phyloP scores from a whole-genome alignment of 1,140 invertebrate species.

The Brachionus plicatilis region DNA sequence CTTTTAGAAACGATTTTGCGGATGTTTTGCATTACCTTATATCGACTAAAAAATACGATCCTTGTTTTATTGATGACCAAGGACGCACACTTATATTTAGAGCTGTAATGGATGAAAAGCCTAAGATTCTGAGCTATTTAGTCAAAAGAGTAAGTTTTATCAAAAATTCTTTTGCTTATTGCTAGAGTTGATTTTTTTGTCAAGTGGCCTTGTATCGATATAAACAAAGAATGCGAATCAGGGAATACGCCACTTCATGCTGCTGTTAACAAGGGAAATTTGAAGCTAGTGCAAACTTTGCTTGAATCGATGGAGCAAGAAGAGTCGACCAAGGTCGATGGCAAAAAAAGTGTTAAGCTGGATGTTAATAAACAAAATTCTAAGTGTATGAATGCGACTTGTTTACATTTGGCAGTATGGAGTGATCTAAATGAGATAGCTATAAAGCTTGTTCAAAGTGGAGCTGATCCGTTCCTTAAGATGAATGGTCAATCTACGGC shows the following conservation, averaged over 20 bases:
- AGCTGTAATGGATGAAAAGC: slow-evolving; percentile 52
- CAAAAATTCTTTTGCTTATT: neutral
- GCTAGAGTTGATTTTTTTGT: slow-evolving; percentile 42
- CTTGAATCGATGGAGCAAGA: slow-evolving; percentile 41
- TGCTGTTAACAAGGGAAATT: slow-evolving; percentile 50
- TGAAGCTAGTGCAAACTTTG: slow-evolving; percentile 46
- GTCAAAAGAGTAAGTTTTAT: slow-evolving; percentile 47
- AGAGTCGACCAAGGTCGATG: neutral
- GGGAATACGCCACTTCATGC: slow-evolving; percentile 54
- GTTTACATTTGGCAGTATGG: slow-evolving; percentile 53
- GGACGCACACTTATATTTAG: slow-evolving; percentile 48
- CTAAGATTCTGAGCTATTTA: slow-evolving; percentile 48
- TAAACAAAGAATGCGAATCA: slow-evolving; percentile 49
- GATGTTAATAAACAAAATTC: slow-evolving; percentile 48
- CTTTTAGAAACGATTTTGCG: slow-evolving; percentile 45
- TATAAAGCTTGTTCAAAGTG: slow-evolving; percentile 46
- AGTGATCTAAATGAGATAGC: slow-evolving; percentile 47
- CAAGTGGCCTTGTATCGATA: slow-evolving; percentile 45
- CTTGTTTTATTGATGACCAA: slow-evolving; percentile 45
- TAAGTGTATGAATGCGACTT: slow-evolving; percentile 52
- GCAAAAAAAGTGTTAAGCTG: slow-evolving; percentile 42
- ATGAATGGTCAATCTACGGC: slow-evolving; percentile 48
- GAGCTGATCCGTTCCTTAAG: slow-evolving; percentile 47
- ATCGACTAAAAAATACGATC: slow-evolving; percentile 45
- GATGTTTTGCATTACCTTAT: slow-evolving; percentile 53